These are phyloP conservation scores for Crenichthys baileyi DNA, from an alignment of 2,797 vertebrate species.

Conservation along the genomic window DNA sequence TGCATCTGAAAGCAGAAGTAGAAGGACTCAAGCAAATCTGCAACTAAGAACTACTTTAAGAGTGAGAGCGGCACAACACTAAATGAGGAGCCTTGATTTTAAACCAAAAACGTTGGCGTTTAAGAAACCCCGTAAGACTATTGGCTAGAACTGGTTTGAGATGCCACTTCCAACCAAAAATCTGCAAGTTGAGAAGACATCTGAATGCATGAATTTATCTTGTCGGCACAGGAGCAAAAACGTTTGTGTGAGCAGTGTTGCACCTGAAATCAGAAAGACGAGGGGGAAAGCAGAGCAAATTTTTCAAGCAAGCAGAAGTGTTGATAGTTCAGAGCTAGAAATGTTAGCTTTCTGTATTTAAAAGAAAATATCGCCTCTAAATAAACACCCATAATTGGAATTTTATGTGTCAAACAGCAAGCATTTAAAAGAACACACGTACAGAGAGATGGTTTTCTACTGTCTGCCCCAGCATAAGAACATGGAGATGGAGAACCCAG, in stretches of 20 bases:
- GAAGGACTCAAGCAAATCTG: too few relatives aligned
- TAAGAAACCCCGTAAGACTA: not conserved
- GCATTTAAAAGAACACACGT: constrained; percentile 12
- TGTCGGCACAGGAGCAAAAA: too few relatives aligned
- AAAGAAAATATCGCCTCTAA: not conserved
- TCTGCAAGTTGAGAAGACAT: not conserved
- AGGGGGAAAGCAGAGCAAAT: not conserved
- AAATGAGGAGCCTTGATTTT: not conserved
- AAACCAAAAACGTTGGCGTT: not conserved
- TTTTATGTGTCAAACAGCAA: constrained; percentile 37
- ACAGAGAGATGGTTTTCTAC: not conserved
- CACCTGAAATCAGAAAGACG: too few relatives aligned
- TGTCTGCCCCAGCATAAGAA: constrained; percentile 24
- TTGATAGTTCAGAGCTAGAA: not conserved
- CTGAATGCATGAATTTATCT: not conserved
- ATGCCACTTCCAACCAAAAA: not conserved
- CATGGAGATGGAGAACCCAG: constrained; percentile 61
- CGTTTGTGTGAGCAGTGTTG: too few relatives aligned
- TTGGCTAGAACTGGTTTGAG: not conserved
- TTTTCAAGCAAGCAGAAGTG: too few relatives aligned
- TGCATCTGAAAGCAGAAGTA: not conserved
- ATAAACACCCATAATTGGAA: constrained; percentile 39
- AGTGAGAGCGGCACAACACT: not conserved
- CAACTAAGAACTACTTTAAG: not conserved
- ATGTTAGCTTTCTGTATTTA: not conserved